Base-by-base conservation (phyloP, 2,888 invertebrate species). In the Amiota minor region DNA sequence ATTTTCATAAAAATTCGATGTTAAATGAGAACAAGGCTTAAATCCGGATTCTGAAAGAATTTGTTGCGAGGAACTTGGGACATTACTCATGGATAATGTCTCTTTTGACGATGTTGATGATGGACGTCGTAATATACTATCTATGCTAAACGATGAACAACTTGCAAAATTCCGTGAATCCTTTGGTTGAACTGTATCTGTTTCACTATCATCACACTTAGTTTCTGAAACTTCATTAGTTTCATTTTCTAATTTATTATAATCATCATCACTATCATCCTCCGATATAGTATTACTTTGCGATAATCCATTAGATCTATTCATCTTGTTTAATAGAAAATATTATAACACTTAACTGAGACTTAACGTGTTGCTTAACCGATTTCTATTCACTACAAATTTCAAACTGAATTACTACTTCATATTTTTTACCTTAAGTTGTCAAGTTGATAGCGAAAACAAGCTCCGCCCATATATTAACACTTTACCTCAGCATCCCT, bases 401-500 rank as follows among this genome's bases (percentile, higher is more conserved):
- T 49, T 69, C 59, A 55, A 14, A 76, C 72, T 74, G 68, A 76
- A 72, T 16, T 35, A 35, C 35, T 35, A 35, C 35, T 35, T 35
- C 35, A 35, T 35, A 6, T 35, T 23, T 35, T 16, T 68, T n/a
- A 50, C 45, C 12, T 20, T 14, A 46, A 23, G 12, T 46, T 16
- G 14, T 23, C 50, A 14, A 50, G 75, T 70, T 35, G 35, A 35
- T 75, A 72, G 70, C 75, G 64, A 18, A 46, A 18, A 64, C 62
- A 73, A 77, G 78, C 86, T 86, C 86, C 85, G 86, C 85, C 86
- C 80, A 72, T 61, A 76, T 77, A 81, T 81, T 79, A 80, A 77
- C 82, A 81, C 78, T 45, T 59, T 23, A 23, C 65, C 77, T 75
- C 74, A 65, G 47, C 65, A 65, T 65, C 65, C 78, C 72, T 73